Percentiles rank a stretch among this genome's conserved stretches.
phyloP scores from a whole-genome alignment of 1,140 invertebrate genomes.

The Drosophila mojavensis region DNA sequence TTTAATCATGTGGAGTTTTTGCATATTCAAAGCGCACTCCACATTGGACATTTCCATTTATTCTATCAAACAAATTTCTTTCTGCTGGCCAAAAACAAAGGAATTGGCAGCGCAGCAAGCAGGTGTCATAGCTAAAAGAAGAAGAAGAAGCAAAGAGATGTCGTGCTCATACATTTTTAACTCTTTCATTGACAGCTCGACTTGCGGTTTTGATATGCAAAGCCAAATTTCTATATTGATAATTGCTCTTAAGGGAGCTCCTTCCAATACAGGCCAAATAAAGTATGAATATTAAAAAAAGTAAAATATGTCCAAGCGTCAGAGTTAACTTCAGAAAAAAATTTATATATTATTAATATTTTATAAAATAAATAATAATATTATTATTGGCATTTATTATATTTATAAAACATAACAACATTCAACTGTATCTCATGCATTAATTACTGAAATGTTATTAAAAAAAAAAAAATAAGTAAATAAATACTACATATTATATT shows the following conservation, averaged over 20 bases:
- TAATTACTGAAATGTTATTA: too few species aligned
- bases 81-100: constrained; percentile 33
- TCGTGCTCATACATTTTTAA: constrained; percentile 26
- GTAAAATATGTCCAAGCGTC: too few species aligned
- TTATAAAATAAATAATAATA: too few species aligned
- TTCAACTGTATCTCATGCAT: too few species aligned
- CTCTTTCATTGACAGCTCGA: constrained; percentile 18
- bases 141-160: background rate
- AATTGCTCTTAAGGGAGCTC: background rate
- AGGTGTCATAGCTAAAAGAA: background rate
- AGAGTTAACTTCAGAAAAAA: too few species aligned
- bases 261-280: background rate
- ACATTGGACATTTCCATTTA: constrained; percentile 23
- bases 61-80: constrained; percentile 34
- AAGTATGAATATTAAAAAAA: background rate
- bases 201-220: background rate
- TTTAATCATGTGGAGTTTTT: constrained; percentile 60
- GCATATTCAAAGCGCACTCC: constrained; percentile 40
- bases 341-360: too few species aligned
- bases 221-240: constrained; percentile 7
- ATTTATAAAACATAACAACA: too few species aligned
- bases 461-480: background rate
- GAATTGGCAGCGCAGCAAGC: constrained; percentile 28
- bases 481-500: too few species aligned
- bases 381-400: too few species aligned